These are phyloP conservation scores for Thryonomys swinderianus DNA, from an alignment of 2,113 vertebrate species.

Conservation along the genomic window DNA sequence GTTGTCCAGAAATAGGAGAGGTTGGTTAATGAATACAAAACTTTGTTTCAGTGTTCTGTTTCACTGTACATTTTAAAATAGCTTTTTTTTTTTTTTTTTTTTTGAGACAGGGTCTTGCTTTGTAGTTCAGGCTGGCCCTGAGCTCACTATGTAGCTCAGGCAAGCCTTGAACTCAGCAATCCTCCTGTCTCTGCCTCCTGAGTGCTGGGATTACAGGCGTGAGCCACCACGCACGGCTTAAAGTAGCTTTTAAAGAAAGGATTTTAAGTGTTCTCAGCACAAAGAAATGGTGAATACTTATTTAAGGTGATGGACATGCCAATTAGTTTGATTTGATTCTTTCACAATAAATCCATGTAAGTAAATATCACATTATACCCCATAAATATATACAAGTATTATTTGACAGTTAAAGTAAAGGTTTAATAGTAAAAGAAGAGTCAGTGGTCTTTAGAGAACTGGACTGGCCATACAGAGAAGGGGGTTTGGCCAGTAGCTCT, in stretches of 20 bases:
- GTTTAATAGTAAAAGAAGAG: not conserved
- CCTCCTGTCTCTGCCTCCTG: too few species aligned
- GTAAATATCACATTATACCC: not conserved
- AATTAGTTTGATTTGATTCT: not conserved
- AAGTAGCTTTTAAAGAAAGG: too few species aligned
- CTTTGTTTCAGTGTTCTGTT: not conserved
- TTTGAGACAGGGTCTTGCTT: too few species aligned
- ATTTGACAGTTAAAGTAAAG: not conserved
- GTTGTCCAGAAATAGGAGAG: not conserved
- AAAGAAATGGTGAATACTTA: not conserved
- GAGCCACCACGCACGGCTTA: too few species aligned
- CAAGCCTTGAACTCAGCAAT: too few species aligned
- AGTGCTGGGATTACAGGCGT: too few species aligned
- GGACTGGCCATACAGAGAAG: not conserved
- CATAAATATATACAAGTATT: not conserved
- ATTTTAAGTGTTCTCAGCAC: not conserved
- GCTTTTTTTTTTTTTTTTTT: too few species aligned
- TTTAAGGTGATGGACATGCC: not conserved
- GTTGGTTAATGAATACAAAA: not conserved
- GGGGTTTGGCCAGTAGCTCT: not conserved
- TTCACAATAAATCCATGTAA: not conserved
- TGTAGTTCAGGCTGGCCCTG: too few species aligned
- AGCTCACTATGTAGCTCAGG: too few species aligned
- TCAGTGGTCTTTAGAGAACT: not conserved
- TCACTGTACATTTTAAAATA: not conserved